Conservation (phyloP, 2,797 vertebrate genomes). For the Phyllotis vaccarum region DNA sequence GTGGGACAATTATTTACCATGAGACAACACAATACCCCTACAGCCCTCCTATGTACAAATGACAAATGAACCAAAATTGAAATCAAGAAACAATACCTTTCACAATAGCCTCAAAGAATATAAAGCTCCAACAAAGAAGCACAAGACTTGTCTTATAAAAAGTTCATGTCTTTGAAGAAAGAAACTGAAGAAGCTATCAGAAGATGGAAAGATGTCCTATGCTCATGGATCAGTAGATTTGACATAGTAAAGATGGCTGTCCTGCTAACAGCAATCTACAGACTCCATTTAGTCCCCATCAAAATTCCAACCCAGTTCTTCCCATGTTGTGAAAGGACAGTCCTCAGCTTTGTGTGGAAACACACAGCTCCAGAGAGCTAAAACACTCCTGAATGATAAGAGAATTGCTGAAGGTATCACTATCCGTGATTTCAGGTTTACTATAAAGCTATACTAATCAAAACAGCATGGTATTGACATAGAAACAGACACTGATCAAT, state of each 20-base stretch:
- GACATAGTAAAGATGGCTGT: not conserved
- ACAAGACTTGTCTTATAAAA: too few species aligned
- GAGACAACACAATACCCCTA: too few species aligned
- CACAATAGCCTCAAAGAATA: too few species aligned
- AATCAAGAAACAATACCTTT: too few species aligned
- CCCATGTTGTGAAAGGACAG: too few species aligned
- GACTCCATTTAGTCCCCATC: not conserved
- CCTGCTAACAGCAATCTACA: not conserved
- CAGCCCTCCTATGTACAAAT: not conserved
- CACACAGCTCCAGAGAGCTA: not conserved
- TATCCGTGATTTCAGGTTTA: not conserved
- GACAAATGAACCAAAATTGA: not conserved
- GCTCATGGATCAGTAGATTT: not conserved
- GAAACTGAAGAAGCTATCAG: not conserved
- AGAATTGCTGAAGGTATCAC: not conserved
- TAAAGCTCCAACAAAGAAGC: too few species aligned
- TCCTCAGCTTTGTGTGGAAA: not conserved
- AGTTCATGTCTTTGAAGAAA: too few species aligned
- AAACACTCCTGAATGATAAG: not conserved
- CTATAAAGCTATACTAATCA: not conserved
- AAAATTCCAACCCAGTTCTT: too few species aligned
- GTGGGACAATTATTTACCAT: too few species aligned
- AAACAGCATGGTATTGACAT: not conserved
- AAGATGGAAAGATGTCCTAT: not conserved
- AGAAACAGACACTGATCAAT: not conserved